Conservation (phyloP, 2,113 vertebrate species). For the Empidonax alnorum region DNA sequence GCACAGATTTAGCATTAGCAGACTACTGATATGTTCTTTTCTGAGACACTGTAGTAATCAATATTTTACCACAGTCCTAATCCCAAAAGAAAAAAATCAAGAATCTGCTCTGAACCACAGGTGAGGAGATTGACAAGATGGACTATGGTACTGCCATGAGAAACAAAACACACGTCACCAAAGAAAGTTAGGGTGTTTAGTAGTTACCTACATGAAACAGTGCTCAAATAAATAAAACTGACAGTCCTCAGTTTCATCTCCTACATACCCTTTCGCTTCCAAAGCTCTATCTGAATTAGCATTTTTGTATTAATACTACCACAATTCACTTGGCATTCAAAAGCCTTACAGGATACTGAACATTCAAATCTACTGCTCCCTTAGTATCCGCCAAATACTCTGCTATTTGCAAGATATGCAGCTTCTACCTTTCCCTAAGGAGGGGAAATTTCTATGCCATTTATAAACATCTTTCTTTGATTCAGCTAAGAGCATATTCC, state of each 20-base stretch:
- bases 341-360: not conserved
- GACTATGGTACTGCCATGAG: not conserved
- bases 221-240: not conserved
- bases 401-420: not conserved
- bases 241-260: not conserved
- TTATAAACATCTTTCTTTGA: not conserved
- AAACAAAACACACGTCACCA: not conserved
- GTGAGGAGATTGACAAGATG: not conserved
- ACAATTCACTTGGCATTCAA: not conserved
- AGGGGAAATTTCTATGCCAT: not conserved
- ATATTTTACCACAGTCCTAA: not conserved
- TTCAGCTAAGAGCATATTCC: not conserved
- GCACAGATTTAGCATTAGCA: not conserved
- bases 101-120: not conserved
- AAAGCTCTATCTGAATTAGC: not conserved
- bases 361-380: not conserved
- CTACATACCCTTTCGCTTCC: not conserved
- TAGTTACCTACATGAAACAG: not conserved
- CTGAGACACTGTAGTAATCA: not conserved
- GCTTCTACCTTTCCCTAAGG: not conserved
- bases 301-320: not conserved
- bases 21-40: not conserved
- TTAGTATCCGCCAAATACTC: not conserved
- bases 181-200: not conserved
- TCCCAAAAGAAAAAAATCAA: not conserved